These are phyloP conservation scores for Paramuricea clavata DNA, from an alignment of 92 coral and sea anemone species.

Conservation along the genomic window DNA sequence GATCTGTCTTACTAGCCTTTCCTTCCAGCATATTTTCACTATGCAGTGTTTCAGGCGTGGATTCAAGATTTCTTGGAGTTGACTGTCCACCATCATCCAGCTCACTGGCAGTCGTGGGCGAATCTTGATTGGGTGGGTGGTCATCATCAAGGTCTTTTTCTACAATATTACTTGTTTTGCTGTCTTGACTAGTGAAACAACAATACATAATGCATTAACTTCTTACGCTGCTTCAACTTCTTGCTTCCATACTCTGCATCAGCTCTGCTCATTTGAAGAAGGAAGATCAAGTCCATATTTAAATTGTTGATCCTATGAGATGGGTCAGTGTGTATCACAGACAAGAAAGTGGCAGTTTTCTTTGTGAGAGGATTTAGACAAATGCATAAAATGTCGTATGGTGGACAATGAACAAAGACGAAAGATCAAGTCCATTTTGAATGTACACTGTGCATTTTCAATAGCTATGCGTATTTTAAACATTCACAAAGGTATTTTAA, in stretches of 20 bases:
- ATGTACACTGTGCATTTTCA: no score
- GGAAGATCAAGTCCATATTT: no score
- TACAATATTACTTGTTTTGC: conserved; percentile 17
- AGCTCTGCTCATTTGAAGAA: no score
- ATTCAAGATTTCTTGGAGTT: conserved; percentile 33
- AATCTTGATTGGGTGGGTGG: conserved; percentile 14
- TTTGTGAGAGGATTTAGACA: no score
- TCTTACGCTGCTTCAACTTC: not conserved
- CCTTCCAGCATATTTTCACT: conserved; percentile 14
- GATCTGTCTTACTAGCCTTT: not conserved
- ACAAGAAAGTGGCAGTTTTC: no score
- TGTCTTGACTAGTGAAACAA: conserved; percentile 23
- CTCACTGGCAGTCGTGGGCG: conserved; percentile 14
- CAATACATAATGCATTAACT: not conserved
- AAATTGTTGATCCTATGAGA: no score
- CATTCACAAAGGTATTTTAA: no score
- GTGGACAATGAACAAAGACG: no score
- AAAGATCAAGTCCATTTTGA: not conserved
- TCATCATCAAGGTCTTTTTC: conserved; percentile 19
- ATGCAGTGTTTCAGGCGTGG: conserved; percentile 16
- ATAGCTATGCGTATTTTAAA: no score
- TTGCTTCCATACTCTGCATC: no score
- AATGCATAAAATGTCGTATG: no score
- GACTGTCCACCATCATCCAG: conserved; percentile 30
- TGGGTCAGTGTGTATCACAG: no score